phyloP scores from a whole-genome alignment of 2,113 vertebrate genomes.

The Microtus pennsylvanicus region DNA sequence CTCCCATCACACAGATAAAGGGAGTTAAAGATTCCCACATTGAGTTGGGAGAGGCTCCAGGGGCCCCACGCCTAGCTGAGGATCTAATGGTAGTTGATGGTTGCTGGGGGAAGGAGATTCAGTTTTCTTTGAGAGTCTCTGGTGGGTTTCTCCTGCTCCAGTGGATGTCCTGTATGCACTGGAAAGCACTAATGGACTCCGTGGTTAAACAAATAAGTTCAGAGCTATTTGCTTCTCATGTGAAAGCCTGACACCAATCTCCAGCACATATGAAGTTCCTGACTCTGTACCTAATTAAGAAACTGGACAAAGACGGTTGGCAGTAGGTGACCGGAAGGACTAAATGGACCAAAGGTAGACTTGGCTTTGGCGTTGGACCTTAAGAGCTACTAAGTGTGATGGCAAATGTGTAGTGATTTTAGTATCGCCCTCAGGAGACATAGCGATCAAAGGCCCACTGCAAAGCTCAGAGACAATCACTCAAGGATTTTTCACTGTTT shows the following conservation, averaged over 20 bases:
- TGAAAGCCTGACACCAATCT: background rate
- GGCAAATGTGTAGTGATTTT: rapidly evolving
- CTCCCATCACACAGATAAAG: background rate
- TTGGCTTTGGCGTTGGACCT: rapidly evolving
- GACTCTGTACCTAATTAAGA: background rate
- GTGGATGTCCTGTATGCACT: no score
- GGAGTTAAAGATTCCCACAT: background rate
- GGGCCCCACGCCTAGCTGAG: background rate
- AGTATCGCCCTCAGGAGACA: background rate
- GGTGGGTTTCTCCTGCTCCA: background rate
- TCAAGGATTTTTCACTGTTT: background rate
- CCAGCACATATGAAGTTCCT: no score
- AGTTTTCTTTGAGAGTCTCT: no score
- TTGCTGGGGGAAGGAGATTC: background rate
- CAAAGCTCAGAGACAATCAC: background rate
- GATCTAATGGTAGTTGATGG: background rate
- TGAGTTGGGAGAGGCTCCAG: background rate
- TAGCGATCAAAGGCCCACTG: background rate
- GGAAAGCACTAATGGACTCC: background rate
- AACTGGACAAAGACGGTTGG: no score
- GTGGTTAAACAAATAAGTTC: background rate
- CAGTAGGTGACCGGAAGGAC: no score
- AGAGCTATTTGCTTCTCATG: background rate
- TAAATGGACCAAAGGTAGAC: no score
- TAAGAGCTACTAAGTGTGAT: no score